These are phyloP conservation scores for Monarcha castaneiventris DNA, from an alignment of 2,113 vertebrate species.

Conservation along the genomic window DNA sequence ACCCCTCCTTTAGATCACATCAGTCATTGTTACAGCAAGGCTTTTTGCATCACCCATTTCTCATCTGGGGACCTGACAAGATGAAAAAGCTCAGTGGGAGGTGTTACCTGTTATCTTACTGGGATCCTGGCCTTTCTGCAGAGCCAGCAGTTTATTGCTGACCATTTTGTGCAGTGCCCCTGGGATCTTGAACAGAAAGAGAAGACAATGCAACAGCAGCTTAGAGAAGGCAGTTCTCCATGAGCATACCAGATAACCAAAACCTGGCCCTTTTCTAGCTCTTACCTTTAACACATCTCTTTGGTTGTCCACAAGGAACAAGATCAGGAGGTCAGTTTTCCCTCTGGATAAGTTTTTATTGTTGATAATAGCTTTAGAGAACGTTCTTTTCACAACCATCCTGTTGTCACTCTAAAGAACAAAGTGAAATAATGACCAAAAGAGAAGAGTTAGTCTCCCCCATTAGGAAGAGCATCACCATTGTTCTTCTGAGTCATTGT, in stretches of 20 bases:
- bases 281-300: conserved; percentile 92
- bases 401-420: conserved; percentile 87
- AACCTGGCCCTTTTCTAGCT: not conserved
- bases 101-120: conserved; percentile 79
- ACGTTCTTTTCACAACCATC: conserved; percentile 94
- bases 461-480: not conserved
- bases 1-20: not conserved
- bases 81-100: not conserved
- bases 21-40: not conserved
- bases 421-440: not conserved
- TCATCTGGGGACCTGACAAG: not conserved
- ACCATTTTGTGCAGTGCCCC: conserved; percentile 91
- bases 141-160: conserved; percentile 84
- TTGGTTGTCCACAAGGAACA: conserved; percentile 95
- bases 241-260: not conserved
- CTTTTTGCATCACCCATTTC: not conserved
- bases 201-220: not conserved
- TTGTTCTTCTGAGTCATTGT: not conserved
- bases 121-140: conserved; percentile 86
- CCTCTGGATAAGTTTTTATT: conserved; percentile 89
- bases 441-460: not conserved
- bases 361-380: conserved; percentile 89
- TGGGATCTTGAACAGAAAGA: conserved; percentile 79
- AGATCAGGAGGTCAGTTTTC: conserved; percentile 92
- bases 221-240: not conserved